Percentiles rank a stretch among this genome's conserved stretches.
Conservation (phyloP, 2,888 invertebrate species). For the Caenorhabditis imperialis region DNA sequence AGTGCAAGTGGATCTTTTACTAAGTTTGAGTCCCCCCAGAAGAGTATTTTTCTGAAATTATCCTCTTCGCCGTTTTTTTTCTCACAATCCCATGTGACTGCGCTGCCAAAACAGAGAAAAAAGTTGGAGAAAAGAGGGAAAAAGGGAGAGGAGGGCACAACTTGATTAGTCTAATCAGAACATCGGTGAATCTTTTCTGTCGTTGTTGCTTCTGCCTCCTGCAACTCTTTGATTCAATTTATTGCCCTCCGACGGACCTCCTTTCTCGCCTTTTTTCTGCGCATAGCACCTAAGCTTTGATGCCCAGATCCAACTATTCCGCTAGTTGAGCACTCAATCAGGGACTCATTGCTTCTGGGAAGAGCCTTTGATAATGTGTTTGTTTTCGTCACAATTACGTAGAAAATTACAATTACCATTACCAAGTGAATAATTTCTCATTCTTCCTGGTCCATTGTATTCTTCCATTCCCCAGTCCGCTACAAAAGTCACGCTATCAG, state of each 20-base stretch:
- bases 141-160: constrained; percentile 32
- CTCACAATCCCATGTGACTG: constrained; percentile 33
- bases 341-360: no score
- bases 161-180: constrained; percentile 61
- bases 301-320: constrained; percentile 34
- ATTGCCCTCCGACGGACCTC: constrained; percentile 38
- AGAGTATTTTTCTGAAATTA: neutral
- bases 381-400: no score
- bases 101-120: constrained; percentile 41
- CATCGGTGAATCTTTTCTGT: constrained; percentile 49
- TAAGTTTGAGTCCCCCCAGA: no score
- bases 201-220: constrained; percentile 33
- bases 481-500: no score
- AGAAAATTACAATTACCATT: no score
- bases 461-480: no score
- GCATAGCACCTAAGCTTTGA: constrained; percentile 41
- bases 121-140: constrained; percentile 6
- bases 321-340: no score
- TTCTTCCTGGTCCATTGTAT: neutral
- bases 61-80: neutral
- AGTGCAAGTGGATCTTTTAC: no score
- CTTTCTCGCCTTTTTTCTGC: constrained; percentile 3
- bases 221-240: constrained; percentile 57
- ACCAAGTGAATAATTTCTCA: no score
- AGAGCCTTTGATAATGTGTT: no score